A percentile compares a stretch with the other conserved stretches of the same genome.
These are phyloP conservation scores for Leptodactylus fallax DNA, from an alignment of 2,797 vertebrate species.

Conservation along the genomic window DNA sequence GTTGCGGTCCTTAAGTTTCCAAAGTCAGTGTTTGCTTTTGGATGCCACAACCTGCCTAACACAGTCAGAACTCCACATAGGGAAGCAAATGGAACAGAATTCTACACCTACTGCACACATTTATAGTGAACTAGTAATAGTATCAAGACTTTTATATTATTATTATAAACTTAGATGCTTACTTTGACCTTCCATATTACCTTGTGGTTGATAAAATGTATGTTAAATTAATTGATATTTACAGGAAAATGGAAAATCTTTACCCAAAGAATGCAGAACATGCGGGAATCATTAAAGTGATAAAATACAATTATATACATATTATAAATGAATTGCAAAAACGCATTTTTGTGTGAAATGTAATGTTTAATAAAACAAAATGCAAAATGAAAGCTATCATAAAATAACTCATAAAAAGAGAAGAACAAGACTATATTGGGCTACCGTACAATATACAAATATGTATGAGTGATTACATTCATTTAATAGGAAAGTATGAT, in stretches of 20 bases:
- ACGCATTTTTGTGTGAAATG: background rate
- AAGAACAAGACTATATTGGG: background rate
- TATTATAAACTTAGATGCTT: background rate
- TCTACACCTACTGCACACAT: too few species aligned
- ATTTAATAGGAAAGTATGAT: too few species aligned
- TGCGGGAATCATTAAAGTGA: constrained; percentile 27
- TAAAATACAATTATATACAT: background rate
- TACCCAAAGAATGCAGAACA: constrained; percentile 12
- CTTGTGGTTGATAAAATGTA: background rate
- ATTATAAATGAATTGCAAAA: background rate
- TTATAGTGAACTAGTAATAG: too few species aligned
- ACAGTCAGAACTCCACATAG: background rate
- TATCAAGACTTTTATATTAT: background rate
- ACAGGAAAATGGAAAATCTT: constrained; percentile 8
- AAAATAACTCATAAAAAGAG: background rate
- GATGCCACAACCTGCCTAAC: too few species aligned
- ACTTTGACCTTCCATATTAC: background rate
- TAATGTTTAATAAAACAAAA: constrained; percentile 1
- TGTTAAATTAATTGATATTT: constrained; percentile 8
- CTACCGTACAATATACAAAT: background rate
- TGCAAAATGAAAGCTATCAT: background rate
- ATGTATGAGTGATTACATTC: too few species aligned
- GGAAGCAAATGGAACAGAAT: too few species aligned
- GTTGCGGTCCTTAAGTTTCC: too few species aligned
- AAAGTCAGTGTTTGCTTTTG: too few species aligned